Evolutionary conservation across 2,888 invertebrate genomes (phyloP).

Genomic region (Synergus umbraculus): DNA sequence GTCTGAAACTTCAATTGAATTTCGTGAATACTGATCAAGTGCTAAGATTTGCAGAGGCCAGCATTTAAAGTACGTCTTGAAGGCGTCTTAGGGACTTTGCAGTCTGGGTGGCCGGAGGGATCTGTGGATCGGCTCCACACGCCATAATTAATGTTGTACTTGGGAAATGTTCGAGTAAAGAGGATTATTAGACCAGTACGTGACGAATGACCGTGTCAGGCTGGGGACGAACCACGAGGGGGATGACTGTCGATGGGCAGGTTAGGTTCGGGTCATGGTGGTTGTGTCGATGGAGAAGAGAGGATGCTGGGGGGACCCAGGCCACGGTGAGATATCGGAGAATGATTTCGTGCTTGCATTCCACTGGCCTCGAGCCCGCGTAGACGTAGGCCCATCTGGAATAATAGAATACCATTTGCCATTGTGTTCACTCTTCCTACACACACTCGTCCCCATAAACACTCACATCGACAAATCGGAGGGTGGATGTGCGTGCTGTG

Average conservation of each 20-base stretch:
- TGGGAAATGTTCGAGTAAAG: slow-evolving; percentile 55
- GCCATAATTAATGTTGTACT: slow-evolving; percentile 49
- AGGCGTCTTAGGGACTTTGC: slow-evolving; percentile 17
- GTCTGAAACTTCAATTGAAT: too few species aligned
- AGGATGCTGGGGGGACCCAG: slow-evolving; percentile 44
- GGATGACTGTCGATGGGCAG: slow-evolving; percentile 53
- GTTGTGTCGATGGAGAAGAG: slow-evolving; percentile 43
- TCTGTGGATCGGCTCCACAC: slow-evolving; percentile 11
- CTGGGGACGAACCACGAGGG: slow-evolving; percentile 51
- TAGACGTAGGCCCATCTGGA: slow-evolving; percentile 69
- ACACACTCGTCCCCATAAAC: not conserved
- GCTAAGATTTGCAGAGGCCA: not conserved
- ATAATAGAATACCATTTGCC: slow-evolving; percentile 76
- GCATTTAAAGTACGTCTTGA: not conserved
- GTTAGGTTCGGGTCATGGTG: slow-evolving; percentile 53
- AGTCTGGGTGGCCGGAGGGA: slow-evolving; percentile 23
- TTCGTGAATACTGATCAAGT: not conserved
- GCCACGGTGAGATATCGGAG: slow-evolving; percentile 69
- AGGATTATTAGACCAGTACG: slow-evolving; percentile 69
- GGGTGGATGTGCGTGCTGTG: slow-evolving; percentile 18
- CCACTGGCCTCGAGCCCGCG: slow-evolving; percentile 58
- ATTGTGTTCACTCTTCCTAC: slow-evolving; percentile 64
- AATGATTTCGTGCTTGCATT: slow-evolving; percentile 74
- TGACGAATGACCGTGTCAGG: slow-evolving; percentile 67
- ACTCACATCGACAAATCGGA: slow-evolving; percentile 19